Percentiles rank a stretch among this genome's conserved stretches.
These are phyloP conservation scores for Rhopalosiphum nymphaeae DNA, from an alignment of 2,888 invertebrate species.

Conservation along the genomic window DNA sequence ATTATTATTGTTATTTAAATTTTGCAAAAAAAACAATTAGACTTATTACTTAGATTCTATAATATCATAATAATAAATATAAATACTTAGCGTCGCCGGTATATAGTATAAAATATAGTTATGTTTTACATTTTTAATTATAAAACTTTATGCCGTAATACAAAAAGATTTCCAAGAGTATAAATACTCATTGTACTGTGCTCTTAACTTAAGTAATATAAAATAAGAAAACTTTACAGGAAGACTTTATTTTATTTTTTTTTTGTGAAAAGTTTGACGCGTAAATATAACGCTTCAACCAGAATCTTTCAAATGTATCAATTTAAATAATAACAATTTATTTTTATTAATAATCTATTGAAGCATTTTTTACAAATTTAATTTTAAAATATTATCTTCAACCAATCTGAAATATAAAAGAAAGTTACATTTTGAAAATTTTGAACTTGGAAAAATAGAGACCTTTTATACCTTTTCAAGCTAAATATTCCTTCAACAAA, in stretches of 20 bases:
- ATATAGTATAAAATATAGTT: neutral
- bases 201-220: neutral
- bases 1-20: neutral
- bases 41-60: neutral
- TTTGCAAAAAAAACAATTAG: neutral
- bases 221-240: neutral
- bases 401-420: neutral
- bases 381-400: neutral
- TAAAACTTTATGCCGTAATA: neutral
- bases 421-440: neutral
- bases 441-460: neutral
- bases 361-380: neutral
- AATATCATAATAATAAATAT: neutral
- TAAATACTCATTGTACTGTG: neutral
- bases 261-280: neutral
- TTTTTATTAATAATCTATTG: neutral
- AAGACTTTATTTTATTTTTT: neutral
- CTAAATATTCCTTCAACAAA: neutral
- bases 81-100: neutral
- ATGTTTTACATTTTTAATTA: constrained; percentile 3
- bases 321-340: neutral
- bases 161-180: neutral
- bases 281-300: neutral
- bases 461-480: neutral
- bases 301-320: neutral